Percentiles rank a stretch among this genome's conserved stretches.
Evolutionary conservation across 2,797 vertebrate species (phyloP).

Genomic region (Carduelis carduelis): DNA sequence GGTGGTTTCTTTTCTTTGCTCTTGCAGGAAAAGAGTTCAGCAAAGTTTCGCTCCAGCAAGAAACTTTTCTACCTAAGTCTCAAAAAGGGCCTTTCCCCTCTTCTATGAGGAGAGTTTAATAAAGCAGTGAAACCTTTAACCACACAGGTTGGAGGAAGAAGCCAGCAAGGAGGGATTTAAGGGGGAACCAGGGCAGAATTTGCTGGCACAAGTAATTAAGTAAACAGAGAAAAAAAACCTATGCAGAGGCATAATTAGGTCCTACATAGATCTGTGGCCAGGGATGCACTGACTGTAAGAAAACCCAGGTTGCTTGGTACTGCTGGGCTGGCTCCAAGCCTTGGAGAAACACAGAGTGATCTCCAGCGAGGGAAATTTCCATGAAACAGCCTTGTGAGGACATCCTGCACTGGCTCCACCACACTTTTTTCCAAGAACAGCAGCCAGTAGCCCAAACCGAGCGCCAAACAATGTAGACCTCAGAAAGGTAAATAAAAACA

Average conservation of each 20-base stretch:
- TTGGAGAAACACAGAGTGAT: conserved; percentile 47
- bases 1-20: not conserved
- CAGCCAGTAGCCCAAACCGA: conserved; percentile 62
- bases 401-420: conserved; percentile 50
- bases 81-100: not conserved
- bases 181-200: not conserved
- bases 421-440: conserved; percentile 68
- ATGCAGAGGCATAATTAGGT: conserved; percentile 12
- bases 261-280: conserved; percentile 11
- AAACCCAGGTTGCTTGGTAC: conserved; percentile 26
- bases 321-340: conserved; percentile 20
- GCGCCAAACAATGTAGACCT: conserved; percentile 64
- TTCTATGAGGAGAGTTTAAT: not conserved
- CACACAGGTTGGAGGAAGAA: conserved; percentile 42
- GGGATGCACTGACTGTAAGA: conserved; percentile 33
- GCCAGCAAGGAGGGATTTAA: not conserved
- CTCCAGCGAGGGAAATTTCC: conserved; percentile 66
- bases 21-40: not conserved
- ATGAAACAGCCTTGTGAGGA: conserved; percentile 49
- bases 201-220: not conserved
- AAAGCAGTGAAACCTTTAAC: conserved; percentile 54
- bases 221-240: not conserved
- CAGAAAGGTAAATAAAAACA: conserved; percentile 73
- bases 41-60: not conserved
- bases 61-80: not conserved